Base-by-base conservation (phyloP, 2,797 vertebrate genomes). In the Erpetoichthys calabaricus region DNA sequence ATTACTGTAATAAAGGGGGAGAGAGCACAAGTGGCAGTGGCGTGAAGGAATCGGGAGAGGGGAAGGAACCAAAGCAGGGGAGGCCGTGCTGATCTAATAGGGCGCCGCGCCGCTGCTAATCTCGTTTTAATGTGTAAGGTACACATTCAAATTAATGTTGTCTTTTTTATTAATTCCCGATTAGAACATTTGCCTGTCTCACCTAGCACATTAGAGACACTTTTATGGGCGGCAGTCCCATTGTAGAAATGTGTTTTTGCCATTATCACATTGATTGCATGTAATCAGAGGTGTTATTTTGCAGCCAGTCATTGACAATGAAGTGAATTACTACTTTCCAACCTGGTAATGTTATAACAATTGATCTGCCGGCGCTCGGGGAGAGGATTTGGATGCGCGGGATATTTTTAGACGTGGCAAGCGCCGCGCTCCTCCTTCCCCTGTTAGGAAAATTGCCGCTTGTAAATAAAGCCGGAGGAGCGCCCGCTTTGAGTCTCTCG, bases 311-410 rank as follows among this genome's bases (percentile, higher is more conserved):
- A 78, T 78, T 75, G 76, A 84, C 77, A 81, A 87, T 90, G 87
- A 91, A 88, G 86, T 91, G 90, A 87, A 90, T 87, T 80, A 83
- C 89, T 88, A 80, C 87, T 87, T 85, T 91, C 84, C 86, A 86
- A 82, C 70, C 69, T 69, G 80, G 82, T 91, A 91, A 91, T 89
- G 82, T 84, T 83, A 85, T 92, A 93, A 91, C 87, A 91, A 95
- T 92, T 93, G 92, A 95, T 93, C 88, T 85, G 75, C 83, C 88
- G 76, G 73, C 78, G 75, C 64, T 67, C 68, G 67, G 63, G 62
- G 67, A 70, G 65, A 63, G 56, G 59, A 63, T 70, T 76, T 68
- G 69, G 71, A 77, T 78, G 76, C 70, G 74, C 73, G 75, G 63
- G 70, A 68, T 67, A 71, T 77, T 75, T 67, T 65, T 64, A 65